Conservation (phyloP, 2,113 vertebrate species). For the Podarcis cretensis region DNA sequence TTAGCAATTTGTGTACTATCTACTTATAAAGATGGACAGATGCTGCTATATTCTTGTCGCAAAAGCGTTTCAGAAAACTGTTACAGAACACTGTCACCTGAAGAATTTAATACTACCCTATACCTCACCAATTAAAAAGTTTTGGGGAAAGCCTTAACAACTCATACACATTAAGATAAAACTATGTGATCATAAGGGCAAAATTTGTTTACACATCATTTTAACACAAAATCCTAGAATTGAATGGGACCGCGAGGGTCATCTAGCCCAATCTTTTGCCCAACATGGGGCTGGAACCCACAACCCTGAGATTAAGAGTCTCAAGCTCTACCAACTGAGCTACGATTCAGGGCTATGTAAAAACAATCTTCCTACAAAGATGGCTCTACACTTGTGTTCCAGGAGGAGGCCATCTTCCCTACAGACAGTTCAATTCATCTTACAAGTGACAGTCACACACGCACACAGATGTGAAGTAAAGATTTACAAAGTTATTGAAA, state of each 20-base stretch:
- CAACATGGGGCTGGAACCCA: too few relatives aligned
- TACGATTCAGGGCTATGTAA: background rate
- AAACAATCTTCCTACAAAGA: slow-evolving; percentile 7
- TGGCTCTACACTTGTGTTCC: slow-evolving; percentile 21
- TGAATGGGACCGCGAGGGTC: too few relatives aligned
- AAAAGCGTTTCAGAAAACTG: background rate
- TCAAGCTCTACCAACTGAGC: too few relatives aligned
- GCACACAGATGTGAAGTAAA: slow-evolving; percentile 98
- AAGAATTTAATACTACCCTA: background rate
- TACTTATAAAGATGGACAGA: too few relatives aligned
- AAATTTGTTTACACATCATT: background rate
- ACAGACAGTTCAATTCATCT: slow-evolving; percentile 83
- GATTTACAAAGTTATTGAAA: slow-evolving; percentile 99
- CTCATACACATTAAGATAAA: background rate
- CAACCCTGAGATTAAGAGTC: too few relatives aligned
- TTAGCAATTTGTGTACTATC: background rate
- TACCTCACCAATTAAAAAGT: background rate
- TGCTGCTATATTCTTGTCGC: background rate
- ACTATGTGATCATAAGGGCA: background rate
- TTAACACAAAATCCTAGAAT: slow-evolving; percentile 3
- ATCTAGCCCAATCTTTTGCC: too few relatives aligned
- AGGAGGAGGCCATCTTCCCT: slow-evolving; percentile 67
- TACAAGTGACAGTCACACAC: slow-evolving; percentile 89
- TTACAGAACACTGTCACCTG: background rate
- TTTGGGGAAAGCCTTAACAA: background rate